Base-by-base conservation (phyloP, 2,113 vertebrate species). In the Daubentonia madagascariensis region DNA sequence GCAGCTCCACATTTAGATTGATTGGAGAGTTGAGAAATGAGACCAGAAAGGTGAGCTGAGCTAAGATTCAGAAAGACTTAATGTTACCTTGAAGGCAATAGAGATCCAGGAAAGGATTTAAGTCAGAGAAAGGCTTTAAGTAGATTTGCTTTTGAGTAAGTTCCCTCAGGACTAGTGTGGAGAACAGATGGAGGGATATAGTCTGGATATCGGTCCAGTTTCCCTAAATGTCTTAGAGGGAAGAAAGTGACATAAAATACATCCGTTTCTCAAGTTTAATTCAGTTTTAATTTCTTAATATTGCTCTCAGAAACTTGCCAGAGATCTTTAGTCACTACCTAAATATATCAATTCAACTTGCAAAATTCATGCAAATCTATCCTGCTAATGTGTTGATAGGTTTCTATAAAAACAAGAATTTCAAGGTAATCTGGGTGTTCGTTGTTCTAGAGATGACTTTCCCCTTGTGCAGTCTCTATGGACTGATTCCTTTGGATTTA, bases 341-440 rank as follows among this genome's bases (percentile, higher is more conserved):
- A 78, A 92, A 70, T 83, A 32, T n/a, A 81, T 75, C 48, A 86
- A 52, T 67, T 67, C 76, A 78, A 35, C 45, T 79, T 87, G 37
- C 3, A 50, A 87, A 81, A 20, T 65, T 90, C 48, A 61, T 94
- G 5, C 40, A 92, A 94, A 72, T 73, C 35, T 50, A 90, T 13
- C 35, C 50, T 52, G 17, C 54, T 78, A 83, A 85, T 75, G 54
- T 52, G 8, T 87, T 83, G 6, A 25, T 65, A 91, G 35, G 37
- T 6, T 81, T 96, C 95, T 81, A 92, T 52, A 87, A 32, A 95
- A 96, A 79, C n/a, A 73, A 87, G 45, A 87, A 95, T 87, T 90
- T 78, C 80, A 57, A 86, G 89, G 83, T 67, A 65, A 94, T 28
- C 59, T 72, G 54, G 37, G 45, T 90, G 6, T 93, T 63, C 90